A percentile compares a stretch with the other conserved stretches of the same genome.
These are phyloP conservation scores for Takifugu rubripes DNA, from an alignment of 2,797 vertebrate genomes.

Conservation along the genomic window DNA sequence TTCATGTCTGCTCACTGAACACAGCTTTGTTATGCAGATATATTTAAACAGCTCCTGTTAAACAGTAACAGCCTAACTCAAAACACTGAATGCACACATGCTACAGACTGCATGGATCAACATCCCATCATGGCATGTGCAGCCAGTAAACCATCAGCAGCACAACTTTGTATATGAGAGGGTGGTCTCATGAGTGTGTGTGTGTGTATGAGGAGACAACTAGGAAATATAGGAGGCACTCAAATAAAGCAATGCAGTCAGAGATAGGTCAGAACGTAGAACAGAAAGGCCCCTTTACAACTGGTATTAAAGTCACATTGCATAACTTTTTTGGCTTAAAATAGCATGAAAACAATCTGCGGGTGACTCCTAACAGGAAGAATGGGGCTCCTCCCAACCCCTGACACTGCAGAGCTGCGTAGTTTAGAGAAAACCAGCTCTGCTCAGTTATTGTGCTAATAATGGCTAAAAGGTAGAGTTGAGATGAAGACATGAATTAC, in stretches of 20 bases:
- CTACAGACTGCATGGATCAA: conserved; percentile 24
- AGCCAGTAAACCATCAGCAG: conserved; percentile 17
- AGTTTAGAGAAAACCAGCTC: no score
- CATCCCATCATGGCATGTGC: conserved; percentile 41
- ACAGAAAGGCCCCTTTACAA: no score
- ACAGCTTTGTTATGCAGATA: background rate
- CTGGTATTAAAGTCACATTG: no score
- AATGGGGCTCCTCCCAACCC: no score
- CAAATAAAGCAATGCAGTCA: conserved; percentile 22
- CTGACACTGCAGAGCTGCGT: no score
- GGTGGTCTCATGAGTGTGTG: background rate
- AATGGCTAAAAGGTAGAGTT: no score
- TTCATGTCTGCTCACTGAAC: conserved; percentile 10
- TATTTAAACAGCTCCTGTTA: no score
- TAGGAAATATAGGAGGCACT: conserved; percentile 5
- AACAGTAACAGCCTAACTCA: conserved; percentile 6
- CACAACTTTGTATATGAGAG: conserved; percentile 14
- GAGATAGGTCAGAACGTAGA: background rate
- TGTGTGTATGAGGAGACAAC: conserved; percentile 3
- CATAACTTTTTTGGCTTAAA: no score
- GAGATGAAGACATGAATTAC: no score
- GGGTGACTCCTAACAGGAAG: no score
- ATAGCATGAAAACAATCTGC: no score
- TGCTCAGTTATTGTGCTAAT: no score
- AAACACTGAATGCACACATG: conserved; percentile 7